Base-by-base conservation (phyloP, 2,797 vertebrate genomes). In the Pseudomugil tenellus region DNA sequence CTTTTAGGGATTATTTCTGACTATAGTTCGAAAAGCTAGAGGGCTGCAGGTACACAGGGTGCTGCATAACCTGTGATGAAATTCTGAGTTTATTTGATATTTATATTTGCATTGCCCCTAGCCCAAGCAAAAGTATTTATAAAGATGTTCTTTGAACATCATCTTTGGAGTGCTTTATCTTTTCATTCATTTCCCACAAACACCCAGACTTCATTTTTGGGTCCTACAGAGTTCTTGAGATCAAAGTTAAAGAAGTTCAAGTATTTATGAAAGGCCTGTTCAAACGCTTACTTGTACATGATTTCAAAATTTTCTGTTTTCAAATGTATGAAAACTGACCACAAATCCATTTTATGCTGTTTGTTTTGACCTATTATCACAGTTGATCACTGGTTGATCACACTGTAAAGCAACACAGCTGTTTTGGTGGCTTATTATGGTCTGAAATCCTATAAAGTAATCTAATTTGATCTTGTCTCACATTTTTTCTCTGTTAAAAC, bases 391-490 rank as follows among this genome's bases (percentile, higher is more conserved):
- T n/a, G n/a, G n/a, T n/a, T n/a, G n/a, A 16, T 25, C 28, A 54
- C 16, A 17, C 29, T 2, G 1, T 35, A 12, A 21, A 23, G 39
- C 0, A 19, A 17, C 19, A 29, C 19, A 60, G 48, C 32, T 53
- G 12, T 37, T 57, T 41, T 49, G 64, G 54, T 58, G 35, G 52
- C 37, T 32, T 53, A 29, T 0, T 10, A 29, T 21, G 49, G 43
- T 23, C 8, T 4, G 48, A 62, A 37, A 31, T 23, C 28, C 14
- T 17, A 48, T 19, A 25, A 28, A 41, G 16, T 25, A 21, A 41
- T 32, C 34, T 29, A 10, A 31, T 59, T 37, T 59, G 46, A 58
- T 58, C 56, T 26, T 28, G n/a, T 23, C n/a, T 57, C 12, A 12
- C 9, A 3, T 41, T 37, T 14, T 6, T 51, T 25, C 23, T 51